Base-by-base conservation (phyloP, 1,140 invertebrate species). In the Bactericera cockerelli region DNA sequence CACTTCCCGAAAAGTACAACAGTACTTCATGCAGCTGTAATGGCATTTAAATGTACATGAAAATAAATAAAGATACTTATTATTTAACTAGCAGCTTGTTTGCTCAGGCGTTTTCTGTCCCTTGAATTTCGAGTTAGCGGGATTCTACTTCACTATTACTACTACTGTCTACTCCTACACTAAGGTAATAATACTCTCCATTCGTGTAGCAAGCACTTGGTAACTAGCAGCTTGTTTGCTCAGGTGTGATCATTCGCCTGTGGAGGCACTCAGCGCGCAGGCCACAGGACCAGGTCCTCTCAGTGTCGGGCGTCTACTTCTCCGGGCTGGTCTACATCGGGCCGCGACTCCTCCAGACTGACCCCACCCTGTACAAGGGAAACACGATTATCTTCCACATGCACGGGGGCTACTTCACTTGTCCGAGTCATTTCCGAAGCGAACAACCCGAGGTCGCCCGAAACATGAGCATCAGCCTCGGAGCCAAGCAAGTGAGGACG, bases 311-410 rank as follows among this genome's bases (percentile, higher is more conserved):
- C n/a, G 78, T 94, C 3, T 83, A 87, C 65, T 84, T 93, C 61
- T 85, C 81, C 58, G 87, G 87, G 8, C 74, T 94, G 6, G 75
- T 83, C 42, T 88, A 86, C 63, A 76, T 93, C 24, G 84, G 87
- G 24, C 79, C 83, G 31, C 85, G 86, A 71, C 69, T 84, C 59
- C 74, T 79, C n/a, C 76, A 79, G 62, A 81, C 84, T 67, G 79
- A 86, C 36, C 80, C 83, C 14, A 49, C 56, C 36, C 80, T 82
- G 63, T 83, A 91, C 61, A 77, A 78, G 64, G 71, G 78, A 16
- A 91, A 93, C 68, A 83, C 88, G 57, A 70, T 95, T 56, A 80
- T 94, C 65, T 90, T 94, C 71, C 83, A 88, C 71, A 82, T 93
- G 76, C 83, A 84, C 63, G 89, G 88, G 54, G 89, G 89, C 14